Evolutionary conservation across 1,140 invertebrate genomes (phyloP), one percentile per base, ranked within the genome.

Genomic region (Epicauta chinensis): DNA sequence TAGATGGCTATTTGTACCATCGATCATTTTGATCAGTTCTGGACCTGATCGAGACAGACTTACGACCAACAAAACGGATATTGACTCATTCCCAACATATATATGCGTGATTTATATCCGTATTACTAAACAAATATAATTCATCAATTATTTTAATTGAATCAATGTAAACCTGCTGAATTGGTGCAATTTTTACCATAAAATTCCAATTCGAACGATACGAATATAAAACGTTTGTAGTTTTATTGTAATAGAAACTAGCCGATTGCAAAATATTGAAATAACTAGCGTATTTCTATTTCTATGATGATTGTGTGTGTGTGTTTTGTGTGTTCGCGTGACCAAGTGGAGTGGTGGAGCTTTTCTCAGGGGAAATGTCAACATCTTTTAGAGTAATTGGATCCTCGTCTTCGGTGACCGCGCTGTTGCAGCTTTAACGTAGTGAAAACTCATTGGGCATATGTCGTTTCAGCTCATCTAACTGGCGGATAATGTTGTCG

Each of bases 331-430:
- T 40, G 36, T 35, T 49, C 36, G 46, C 46, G 46, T 49, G 46
- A 49, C 37, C 46, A 54, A 49, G 40, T 40, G 51, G n/a, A 55
- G 53, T 55, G 47, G 31, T 44, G 16, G 47, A 44, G 40, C 39
- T 41, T 38, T 39, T 29, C 51, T 40, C 43, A 15, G 15, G 47
- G 46, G 53, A 41, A 44, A 56, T 44, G 49, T 47, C 49, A 52
- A 52, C 54, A 56, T 56, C 54, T 56, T 51, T 51, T 52, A 56
- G 43, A 43, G 54, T 56, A 56, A 56, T 56, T 56, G 54, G 54
- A 56, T 56, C 42, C 54, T 16, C 41, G 49, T 51, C 49, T 56
- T 47, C 54, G 47, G 54, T 51, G 54, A 47, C 43, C 54, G 39
- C 40, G 11, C 4, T n/a, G 16, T 32, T 32, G 36, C 39, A 45